Evolutionary conservation across 1,140 invertebrate species (phyloP).

Genomic region (Chionoecetes opilio): DNA sequence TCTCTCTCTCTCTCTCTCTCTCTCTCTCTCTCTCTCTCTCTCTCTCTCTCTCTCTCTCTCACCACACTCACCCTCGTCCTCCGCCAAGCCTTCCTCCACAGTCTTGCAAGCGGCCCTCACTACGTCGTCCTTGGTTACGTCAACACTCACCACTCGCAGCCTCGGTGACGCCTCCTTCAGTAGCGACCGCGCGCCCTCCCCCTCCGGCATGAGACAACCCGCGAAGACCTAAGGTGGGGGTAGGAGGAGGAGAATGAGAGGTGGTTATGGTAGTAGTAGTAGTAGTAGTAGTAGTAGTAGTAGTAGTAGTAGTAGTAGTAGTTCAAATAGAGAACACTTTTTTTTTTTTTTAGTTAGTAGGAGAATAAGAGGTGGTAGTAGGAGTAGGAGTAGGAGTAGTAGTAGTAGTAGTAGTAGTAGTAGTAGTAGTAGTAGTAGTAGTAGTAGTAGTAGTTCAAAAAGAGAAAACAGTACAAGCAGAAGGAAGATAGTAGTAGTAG

Average conservation of each 20-base stretch:
- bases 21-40: background rate
- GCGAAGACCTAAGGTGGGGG: conserved; percentile 85
- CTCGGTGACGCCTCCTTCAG: conserved; percentile 82
- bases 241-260: background rate
- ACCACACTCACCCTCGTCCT: conserved; percentile 70
- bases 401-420: background rate
- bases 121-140: conserved; percentile 88
- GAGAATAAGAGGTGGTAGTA: background rate
- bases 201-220: conserved; percentile 87
- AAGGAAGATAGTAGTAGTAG: too few species aligned
- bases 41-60: background rate
- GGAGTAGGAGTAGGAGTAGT: background rate
- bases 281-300: background rate
- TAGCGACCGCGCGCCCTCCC: conserved; percentile 83
- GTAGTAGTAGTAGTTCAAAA: background rate
- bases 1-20: too few species aligned
- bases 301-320: background rate
- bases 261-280: background rate
- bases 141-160: conserved; percentile 86
- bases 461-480: background rate
- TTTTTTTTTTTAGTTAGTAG: too few species aligned
- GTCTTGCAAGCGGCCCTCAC: conserved; percentile 83
- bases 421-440: conserved; percentile 24
- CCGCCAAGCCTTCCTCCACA: conserved; percentile 73
- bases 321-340: too few species aligned